Conservation (phyloP, 2,113 vertebrate species). For the Thoracochromis brauschi region DNA sequence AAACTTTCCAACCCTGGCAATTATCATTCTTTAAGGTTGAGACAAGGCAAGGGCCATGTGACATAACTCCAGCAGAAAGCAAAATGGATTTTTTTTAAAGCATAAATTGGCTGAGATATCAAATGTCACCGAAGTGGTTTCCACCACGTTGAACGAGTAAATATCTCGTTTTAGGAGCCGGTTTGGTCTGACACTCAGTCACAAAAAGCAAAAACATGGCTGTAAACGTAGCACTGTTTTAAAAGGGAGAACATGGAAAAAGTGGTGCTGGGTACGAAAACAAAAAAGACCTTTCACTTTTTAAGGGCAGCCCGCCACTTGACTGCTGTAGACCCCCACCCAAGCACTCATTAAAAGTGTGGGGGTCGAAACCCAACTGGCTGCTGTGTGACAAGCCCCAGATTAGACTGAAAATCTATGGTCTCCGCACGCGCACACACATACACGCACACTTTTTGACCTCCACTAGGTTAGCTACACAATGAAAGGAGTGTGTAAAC, state of each 20-base stretch:
- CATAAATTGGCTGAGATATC: slow-evolving; percentile 14
- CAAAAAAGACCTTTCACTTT: slow-evolving; percentile 28
- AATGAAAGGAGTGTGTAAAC: slow-evolving; percentile 56
- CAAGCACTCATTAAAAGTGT: slow-evolving; percentile 5
- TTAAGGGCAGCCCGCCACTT: slow-evolving; percentile 19
- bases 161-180: not conserved
- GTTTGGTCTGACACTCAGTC: not conserved
- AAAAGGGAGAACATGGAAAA: not conserved
- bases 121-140: slow-evolving; percentile 11
- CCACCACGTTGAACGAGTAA: not conserved
- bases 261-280: not conserved
- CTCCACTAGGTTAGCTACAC: slow-evolving; percentile 34
- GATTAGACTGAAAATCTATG: slow-evolving; percentile 44
- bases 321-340: slow-evolving; percentile 6
- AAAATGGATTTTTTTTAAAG: not conserved
- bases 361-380: slow-evolving; percentile 6
- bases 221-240: not conserved
- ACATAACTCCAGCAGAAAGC: slow-evolving; percentile 50
- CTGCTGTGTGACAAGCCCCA: slow-evolving; percentile 30
- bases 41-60: slow-evolving; percentile 51
- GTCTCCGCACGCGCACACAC: not conserved
- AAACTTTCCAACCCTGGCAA: slow-evolving; percentile 69
- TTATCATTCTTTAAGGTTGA: slow-evolving; percentile 73
- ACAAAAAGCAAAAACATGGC: not conserved
- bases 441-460: not conserved